Evolutionary conservation across 2,797 vertebrate species (phyloP).

Genomic region (Diplodus puntazzo): DNA sequence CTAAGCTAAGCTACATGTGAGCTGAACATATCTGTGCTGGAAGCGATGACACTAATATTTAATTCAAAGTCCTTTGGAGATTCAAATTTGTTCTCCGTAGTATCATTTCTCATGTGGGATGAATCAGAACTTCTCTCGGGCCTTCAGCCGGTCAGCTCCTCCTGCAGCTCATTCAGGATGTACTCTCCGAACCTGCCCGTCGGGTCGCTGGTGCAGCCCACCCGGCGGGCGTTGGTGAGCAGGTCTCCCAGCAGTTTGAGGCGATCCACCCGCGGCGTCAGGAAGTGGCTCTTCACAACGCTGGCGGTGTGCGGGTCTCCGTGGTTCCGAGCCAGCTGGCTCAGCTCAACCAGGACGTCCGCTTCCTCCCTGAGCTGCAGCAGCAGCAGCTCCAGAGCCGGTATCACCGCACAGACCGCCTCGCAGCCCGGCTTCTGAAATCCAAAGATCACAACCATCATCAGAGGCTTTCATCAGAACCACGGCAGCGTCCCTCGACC

Average conservation of each 20-base stretch:
- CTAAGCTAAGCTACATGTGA: not conserved
- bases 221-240: conserved; percentile 79
- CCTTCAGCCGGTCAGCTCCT: conserved; percentile 67
- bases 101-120: not conserved
- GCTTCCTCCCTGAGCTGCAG: conserved; percentile 83
- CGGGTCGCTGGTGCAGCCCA: conserved; percentile 79
- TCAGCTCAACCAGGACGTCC: conserved; percentile 81
- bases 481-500: not conserved
- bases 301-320: conserved; percentile 68
- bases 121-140: not conserved
- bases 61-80: not conserved
- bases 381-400: conserved; percentile 82
- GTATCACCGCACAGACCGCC: conserved; percentile 67
- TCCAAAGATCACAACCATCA: not conserved
- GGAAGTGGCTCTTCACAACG: conserved; percentile 80
- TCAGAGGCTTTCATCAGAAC: not conserved
- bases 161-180: conserved; percentile 82
- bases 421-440: conserved; percentile 81
- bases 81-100: no score
- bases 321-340: conserved; percentile 70
- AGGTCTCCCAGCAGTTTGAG: conserved; percentile 85
- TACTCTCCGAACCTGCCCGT: conserved; percentile 83
- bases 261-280: conserved; percentile 76
- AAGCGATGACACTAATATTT: not conserved
- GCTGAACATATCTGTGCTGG: not conserved